Percentiles rank a stretch among this genome's conserved stretches.
These are phyloP conservation scores for Eurypyga helias DNA, from an alignment of 2,113 vertebrate species.

Conservation along the genomic window DNA sequence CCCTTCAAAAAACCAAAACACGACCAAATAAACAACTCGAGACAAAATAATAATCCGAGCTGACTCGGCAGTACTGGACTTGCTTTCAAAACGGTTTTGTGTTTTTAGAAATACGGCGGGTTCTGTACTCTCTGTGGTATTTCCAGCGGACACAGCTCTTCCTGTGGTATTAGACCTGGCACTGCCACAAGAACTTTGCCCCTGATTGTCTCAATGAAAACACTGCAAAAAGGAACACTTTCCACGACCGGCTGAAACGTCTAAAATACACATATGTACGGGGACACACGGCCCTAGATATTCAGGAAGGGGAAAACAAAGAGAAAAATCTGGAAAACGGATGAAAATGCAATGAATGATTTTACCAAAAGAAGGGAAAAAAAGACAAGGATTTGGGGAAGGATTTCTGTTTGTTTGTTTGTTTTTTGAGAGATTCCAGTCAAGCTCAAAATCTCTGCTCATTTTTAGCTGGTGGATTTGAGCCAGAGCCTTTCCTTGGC, in stretches of 20 bases:
- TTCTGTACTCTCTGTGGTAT: slow-evolving; percentile 58
- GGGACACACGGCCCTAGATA: neutral
- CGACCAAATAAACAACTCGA: slow-evolving; percentile 29
- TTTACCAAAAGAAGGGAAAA: neutral
- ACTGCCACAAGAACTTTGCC: slow-evolving; percentile 72
- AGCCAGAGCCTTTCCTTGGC: slow-evolving; percentile 61
- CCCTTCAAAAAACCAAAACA: slow-evolving; percentile 9
- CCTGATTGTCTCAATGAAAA: slow-evolving; percentile 72
- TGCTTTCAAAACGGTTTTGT: slow-evolving; percentile 39
- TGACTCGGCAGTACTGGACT: slow-evolving; percentile 37
- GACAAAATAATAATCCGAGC: slow-evolving; percentile 29
- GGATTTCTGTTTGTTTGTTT: slow-evolving; percentile 37
- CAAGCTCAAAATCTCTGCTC: slow-evolving; percentile 54
- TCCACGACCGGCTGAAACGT: slow-evolving; percentile 25
- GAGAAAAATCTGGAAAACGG: neutral
- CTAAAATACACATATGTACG: neutral
- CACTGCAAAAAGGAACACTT: slow-evolving; percentile 50
- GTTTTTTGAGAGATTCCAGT: slow-evolving; percentile 40
- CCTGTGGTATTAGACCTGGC: slow-evolving; percentile 72
- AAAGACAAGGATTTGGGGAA: neutral
- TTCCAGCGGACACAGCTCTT: slow-evolving; percentile 73
- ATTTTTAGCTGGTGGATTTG: slow-evolving; percentile 47
- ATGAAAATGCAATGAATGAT: neutral
- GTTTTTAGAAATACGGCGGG: slow-evolving; percentile 60
- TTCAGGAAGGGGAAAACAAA: neutral